Evolutionary conservation across 2,797 vertebrate genomes (phyloP).

Genomic region (Coregonus sp.): DNA sequence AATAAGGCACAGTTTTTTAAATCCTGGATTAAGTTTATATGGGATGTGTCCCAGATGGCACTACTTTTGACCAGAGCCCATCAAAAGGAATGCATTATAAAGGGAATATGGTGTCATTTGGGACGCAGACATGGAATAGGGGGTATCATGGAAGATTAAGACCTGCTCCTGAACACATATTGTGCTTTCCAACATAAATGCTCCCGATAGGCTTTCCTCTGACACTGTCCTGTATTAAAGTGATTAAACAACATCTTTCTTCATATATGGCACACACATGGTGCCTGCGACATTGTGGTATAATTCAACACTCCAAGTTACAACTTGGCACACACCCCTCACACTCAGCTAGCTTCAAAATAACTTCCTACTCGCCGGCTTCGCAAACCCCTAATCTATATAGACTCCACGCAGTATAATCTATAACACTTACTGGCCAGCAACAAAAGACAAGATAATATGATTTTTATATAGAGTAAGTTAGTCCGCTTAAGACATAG

Average conservation of each 20-base stretch:
- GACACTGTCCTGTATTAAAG: no score
- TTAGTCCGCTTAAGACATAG: conserved; percentile 74
- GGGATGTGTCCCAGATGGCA: no score
- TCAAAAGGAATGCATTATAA: not conserved
- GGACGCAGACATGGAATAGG: not conserved
- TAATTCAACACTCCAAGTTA: not conserved
- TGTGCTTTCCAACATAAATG: no score
- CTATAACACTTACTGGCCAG: conserved; percentile 61
- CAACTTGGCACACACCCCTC: not conserved
- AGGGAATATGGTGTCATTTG: not conserved
- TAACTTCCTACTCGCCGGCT: not conserved
- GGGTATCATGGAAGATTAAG: not conserved
- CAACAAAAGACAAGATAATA: conserved; percentile 74
- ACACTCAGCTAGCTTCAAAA: not conserved
- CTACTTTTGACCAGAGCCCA: not conserved
- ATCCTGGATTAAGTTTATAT: no score
- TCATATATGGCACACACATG: no score
- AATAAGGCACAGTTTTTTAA: no score
- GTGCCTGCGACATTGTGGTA: not conserved
- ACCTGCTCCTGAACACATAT: not conserved
- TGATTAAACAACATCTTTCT: no score
- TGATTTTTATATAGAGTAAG: conserved; percentile 68
- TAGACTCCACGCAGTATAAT: conserved; percentile 51
- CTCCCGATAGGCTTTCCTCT: no score
- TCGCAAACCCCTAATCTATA: conserved; percentile 49